Evolutionary conservation across 1,140 invertebrate species (phyloP).

Genomic region (Pissodes strobi): DNA sequence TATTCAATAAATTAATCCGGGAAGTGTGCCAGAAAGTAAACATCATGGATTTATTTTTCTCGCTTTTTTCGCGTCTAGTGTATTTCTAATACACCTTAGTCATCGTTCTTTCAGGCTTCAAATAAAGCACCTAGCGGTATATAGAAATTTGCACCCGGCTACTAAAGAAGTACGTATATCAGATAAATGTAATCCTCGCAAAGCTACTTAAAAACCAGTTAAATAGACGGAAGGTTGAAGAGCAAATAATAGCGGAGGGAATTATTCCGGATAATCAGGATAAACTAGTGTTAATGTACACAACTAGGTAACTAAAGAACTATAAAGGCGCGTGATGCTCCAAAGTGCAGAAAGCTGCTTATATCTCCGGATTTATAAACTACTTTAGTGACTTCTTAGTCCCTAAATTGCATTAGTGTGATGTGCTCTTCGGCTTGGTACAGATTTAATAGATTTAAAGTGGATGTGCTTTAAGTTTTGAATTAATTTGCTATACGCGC

Average conservation of each 20-base stretch:
- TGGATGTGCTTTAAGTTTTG: constrained; percentile 4
- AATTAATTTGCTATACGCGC: too few species aligned
- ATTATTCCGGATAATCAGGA: constrained; percentile 36
- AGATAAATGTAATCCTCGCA: constrained; percentile 29
- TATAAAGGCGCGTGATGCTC: constrained; percentile 31
- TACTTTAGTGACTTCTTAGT: constrained; percentile 28
- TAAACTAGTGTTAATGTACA: constrained; percentile 38
- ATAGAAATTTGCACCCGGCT: too few species aligned
- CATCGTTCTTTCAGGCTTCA: too few species aligned
- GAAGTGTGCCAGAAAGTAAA: too few species aligned
- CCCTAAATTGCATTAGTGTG: constrained; percentile 31
- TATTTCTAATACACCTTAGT: too few species aligned
- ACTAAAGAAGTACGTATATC: too few species aligned
- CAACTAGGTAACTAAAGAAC: constrained; percentile 38
- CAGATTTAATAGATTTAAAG: constrained; percentile 9
- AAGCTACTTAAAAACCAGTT: constrained; percentile 32
- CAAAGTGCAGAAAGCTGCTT: constrained; percentile 32
- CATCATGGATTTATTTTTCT: too few species aligned
- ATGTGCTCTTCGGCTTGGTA: constrained; percentile 8
- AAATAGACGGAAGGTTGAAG: constrained; percentile 30
- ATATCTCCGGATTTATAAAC: constrained; percentile 32
- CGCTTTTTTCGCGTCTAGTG: too few species aligned
- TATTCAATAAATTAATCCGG: too few species aligned
- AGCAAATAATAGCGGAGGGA: constrained; percentile 33
- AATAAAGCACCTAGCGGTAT: too few species aligned